Evolutionary conservation across 2,888 invertebrate genomes (phyloP).

Genomic region (Dichetophora obliterata): DNA sequence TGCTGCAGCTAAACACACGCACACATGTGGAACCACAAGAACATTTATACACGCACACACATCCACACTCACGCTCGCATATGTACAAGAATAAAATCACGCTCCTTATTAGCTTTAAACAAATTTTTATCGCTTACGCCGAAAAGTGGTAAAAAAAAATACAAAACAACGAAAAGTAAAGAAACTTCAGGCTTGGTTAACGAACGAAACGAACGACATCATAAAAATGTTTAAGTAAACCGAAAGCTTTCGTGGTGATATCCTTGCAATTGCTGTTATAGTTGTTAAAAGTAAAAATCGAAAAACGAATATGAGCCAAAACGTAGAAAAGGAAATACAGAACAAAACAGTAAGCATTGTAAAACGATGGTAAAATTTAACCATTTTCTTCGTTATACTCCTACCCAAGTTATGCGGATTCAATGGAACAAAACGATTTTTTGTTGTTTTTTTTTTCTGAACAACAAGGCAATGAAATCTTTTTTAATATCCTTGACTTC

Average conservation of each 20-base stretch:
- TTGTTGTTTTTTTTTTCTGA: background rate
- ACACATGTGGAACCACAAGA: background rate
- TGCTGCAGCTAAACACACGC: background rate
- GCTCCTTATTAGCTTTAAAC: conserved; percentile 39
- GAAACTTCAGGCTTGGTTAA: background rate
- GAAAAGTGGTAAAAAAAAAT: background rate
- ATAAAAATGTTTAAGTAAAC: conserved; percentile 1
- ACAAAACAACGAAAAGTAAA: too few relatives aligned
- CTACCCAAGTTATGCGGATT: too few relatives aligned
- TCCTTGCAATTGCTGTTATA: background rate
- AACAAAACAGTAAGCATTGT: background rate
- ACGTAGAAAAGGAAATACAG: conserved; percentile 9
- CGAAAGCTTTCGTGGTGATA: background rate
- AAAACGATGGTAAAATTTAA: too few relatives aligned
- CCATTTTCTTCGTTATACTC: too few relatives aligned
- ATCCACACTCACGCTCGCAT: background rate
- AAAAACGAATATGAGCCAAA: conserved; percentile 10
- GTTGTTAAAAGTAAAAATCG: background rate
- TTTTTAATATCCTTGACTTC: conserved; percentile 8
- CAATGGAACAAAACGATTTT: background rate
- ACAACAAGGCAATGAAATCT: conserved; percentile 7
- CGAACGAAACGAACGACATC: conserved; percentile 6
- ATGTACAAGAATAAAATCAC: conserved; percentile 34
- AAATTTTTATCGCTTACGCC: conserved; percentile 42
- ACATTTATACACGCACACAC: too few relatives aligned